phyloP scores from a whole-genome alignment of 2,888 invertebrate genomes.

The Linnaemya tessellans region DNA sequence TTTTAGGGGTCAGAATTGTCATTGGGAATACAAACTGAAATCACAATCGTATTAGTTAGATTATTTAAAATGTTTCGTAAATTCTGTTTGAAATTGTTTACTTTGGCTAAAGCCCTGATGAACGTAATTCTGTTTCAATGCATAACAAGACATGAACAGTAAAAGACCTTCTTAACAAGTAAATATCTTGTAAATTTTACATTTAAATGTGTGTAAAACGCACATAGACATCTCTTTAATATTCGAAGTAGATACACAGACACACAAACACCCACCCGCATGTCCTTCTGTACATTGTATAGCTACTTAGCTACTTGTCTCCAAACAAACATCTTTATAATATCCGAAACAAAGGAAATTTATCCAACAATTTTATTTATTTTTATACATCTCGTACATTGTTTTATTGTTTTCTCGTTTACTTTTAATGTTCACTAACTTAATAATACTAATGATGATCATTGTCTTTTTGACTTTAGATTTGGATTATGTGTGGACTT shows the following conservation, averaged over 20 bases:
- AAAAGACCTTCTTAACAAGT: not conserved
- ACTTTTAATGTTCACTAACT: conserved; percentile 50
- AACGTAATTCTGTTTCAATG: conserved; percentile 3
- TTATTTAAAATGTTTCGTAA: not conserved
- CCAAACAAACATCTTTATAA: conserved; percentile 18
- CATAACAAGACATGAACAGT: not conserved
- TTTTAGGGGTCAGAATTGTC: not conserved
- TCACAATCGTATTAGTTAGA: not conserved
- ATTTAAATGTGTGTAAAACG: conserved; percentile 36
- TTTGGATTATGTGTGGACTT: conserved; percentile 76
- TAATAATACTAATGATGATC: conserved; percentile 73
- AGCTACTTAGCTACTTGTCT: not conserved
- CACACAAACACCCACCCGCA: not conserved
- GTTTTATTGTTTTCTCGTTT: conserved; percentile 41
- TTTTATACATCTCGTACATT: conserved; percentile 35
- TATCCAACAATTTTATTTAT: conserved; percentile 41
- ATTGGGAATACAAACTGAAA: not conserved
- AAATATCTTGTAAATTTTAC: conserved; percentile 4
- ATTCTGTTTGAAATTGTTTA: not conserved
- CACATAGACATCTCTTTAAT: conserved; percentile 36
- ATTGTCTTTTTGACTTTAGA: conserved; percentile 77
- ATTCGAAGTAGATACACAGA: conserved; percentile 1
- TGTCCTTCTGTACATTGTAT: too few species aligned
- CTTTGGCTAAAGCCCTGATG: not conserved
- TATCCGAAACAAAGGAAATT: conserved; percentile 18